Base-by-base conservation (phyloP, 2,113 vertebrate species). In the Phylloscopus trochilus region DNA sequence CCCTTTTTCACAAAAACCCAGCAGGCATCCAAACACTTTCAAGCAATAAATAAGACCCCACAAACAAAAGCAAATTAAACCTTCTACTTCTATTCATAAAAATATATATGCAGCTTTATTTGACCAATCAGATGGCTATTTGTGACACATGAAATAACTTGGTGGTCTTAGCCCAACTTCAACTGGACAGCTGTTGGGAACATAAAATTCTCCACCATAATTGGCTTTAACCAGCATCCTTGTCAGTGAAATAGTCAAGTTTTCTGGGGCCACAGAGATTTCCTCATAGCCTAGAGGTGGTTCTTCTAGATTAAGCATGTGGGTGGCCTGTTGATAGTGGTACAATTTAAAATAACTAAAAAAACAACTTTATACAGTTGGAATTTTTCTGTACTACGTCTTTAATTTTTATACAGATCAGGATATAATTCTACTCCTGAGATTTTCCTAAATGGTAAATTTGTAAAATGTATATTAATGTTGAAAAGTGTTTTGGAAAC, bases 51-150 rank as follows among this genome's bases (percentile, higher is more conserved):
- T 88, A 90, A 91, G 94, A 97, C 91, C 96, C 87, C 96, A 95
- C 96, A 96, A 94, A 96, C 87, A 96, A 96, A 95, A 94, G 53
- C 91, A 96, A 94, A 96, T 95, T 93, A 95, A 97, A 83, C 67
- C 81, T 84, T 94, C 72, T 68, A 58, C 67, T 92, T 95, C 85
- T 95, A 94, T 96, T 95, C 90, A 92, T 97, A 93, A 96, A 96
- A 96, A 89, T 74, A 90, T 88, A 83, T 85, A 83, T 59, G 35
- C 39, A 44, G 33, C 47, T 73, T 94, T 85, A 86, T 51, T 88
- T 88, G 63, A 31, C 84, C 95, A 80, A 93, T 95, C 75, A 43
- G 87, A 66, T 52, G 27, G 15, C 24, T 83, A 33, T 70, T 77
- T 83, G 67, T 51, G 59, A 80, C 79, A 85, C 63, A 46, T 83